Base-by-base conservation (phyloP, 2,888 invertebrate genomes). In the Sesia apiformis region DNA sequence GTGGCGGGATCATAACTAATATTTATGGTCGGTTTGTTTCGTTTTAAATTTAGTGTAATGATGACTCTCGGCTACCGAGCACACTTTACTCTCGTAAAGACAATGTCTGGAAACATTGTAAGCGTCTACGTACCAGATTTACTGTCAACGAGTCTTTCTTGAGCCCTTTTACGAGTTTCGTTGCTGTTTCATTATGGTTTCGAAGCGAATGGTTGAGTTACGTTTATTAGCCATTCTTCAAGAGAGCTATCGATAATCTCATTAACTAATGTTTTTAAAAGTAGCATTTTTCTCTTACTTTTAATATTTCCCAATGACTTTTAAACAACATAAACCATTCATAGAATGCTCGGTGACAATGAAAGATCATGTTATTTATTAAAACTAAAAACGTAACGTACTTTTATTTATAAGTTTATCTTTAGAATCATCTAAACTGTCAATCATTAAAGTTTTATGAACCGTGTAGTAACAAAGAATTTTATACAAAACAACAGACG, bases 1-100 rank as follows among this genome's bases (percentile, higher is more conserved):
- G 81, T 76, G 75, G 80, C 81, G 61, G 71, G 66, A 69, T 74
- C 77, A 74, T 78, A 78, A 83, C 81, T 78, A 81, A 78, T 77
- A 76, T 81, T 81, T 81, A 83, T 77, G 76, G 71, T 69, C 69
- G 67, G 74, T 78, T 80, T 78, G 76, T 78, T 80, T 80, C 82
- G 69, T 79, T 81, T 81, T 72, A 78, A 81, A 80, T 81, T 78
- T 80, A 73, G 72, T 78, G 71, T 74, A 78, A 78, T 78, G 75
- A 78, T 72, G 74, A 76, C 69, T 71, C 66, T 64, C 61, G 65
- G 63, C 69, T 69, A 55, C 59, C 53, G 60, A 57, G 54, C 64
- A 63, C 62, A 68, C 63, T 65, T 66, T 62, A 59, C 58, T 65
- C 69, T 61, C 58, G 58, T 61, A 60, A 60, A 61, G 56, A 56